These are phyloP conservation scores for Drosophila orena DNA, from an alignment of 1,140 invertebrate genomes.

Conservation along the genomic window DNA sequence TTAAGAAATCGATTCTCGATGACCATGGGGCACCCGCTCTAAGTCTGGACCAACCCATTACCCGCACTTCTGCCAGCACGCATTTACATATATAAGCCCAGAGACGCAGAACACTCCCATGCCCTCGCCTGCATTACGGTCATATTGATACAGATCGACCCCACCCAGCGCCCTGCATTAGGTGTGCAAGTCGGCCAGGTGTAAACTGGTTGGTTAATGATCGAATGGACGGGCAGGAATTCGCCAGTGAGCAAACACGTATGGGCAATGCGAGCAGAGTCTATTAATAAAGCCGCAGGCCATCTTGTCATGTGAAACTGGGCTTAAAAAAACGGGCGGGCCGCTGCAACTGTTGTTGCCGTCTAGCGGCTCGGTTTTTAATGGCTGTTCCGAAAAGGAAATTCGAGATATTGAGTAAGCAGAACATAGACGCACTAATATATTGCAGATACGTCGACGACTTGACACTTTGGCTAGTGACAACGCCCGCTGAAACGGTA, in stretches of 20 bases:
- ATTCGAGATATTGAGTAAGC: constrained; percentile 11
- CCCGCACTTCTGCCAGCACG: background rate
- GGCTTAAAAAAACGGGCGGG: constrained; percentile 14
- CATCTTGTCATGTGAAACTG: constrained; percentile 36
- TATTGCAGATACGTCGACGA: constrained; percentile 40
- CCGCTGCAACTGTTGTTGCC: constrained; percentile 42
- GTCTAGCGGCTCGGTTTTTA: background rate
- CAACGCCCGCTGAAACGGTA: constrained; percentile 60
- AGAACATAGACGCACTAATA: constrained; percentile 12
- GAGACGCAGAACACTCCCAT: constrained; percentile 38
- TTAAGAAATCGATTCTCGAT: constrained; percentile 3
- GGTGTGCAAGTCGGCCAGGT: constrained; percentile 44
- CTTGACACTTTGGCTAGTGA: constrained; percentile 65
- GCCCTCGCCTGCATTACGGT: constrained; percentile 8
- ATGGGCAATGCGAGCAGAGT: constrained; percentile 23
- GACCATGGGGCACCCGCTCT: constrained; percentile 8
- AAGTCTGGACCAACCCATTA: constrained; percentile 9
- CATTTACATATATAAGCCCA: constrained; percentile 17
- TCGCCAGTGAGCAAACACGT: constrained; percentile 14
- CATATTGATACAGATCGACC: background rate
- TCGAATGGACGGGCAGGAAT: constrained; percentile 30
- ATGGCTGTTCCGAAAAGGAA: constrained; percentile 38
- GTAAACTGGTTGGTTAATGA: constrained; percentile 67
- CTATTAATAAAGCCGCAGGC: constrained; percentile 46
- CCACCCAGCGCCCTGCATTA: constrained; percentile 34